Conservation (phyloP, 2,797 vertebrate species). For the Crenuchus spilurus region DNA sequence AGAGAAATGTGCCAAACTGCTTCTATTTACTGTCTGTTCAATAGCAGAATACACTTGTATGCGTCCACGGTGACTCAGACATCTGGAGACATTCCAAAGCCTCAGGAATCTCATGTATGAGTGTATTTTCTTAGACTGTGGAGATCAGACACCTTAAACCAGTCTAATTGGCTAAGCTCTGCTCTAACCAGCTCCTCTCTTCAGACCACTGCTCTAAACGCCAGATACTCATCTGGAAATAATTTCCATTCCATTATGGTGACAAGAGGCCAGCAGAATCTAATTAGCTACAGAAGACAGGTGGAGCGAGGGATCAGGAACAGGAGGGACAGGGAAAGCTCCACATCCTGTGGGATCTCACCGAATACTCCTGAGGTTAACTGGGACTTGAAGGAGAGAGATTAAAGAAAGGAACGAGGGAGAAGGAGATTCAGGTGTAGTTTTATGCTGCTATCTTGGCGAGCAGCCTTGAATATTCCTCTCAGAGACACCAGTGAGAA, state of each 20-base stretch:
- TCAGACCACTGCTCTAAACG: conserved; percentile 68
- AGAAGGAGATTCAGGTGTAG: conserved; percentile 58
- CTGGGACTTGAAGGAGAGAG: conserved; percentile 70
- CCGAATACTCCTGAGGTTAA: conserved; percentile 69
- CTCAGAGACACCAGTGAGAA: background rate
- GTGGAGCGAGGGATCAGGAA: conserved; percentile 63
- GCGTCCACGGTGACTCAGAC: too few relatives aligned
- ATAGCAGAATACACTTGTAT: too few relatives aligned
- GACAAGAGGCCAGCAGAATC: conserved; percentile 72
- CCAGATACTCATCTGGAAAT: conserved; percentile 81
- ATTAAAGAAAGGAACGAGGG: conserved; percentile 65
- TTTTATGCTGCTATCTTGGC: conserved; percentile 60
- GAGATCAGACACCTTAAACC: background rate
- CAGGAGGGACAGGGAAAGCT: conserved; percentile 62
- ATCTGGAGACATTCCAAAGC: too few relatives aligned
- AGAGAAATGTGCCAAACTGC: too few relatives aligned
- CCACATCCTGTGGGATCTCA: too few relatives aligned
- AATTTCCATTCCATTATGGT: conserved; percentile 76
- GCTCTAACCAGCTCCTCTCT: conserved; percentile 58
- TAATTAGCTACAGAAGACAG: conserved; percentile 75
- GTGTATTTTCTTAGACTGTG: too few relatives aligned
- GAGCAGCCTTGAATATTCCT: conserved; percentile 61
- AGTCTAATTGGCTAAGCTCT: background rate
- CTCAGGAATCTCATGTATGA: too few relatives aligned
- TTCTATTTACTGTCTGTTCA: too few relatives aligned